Percentiles rank a stretch among this genome's conserved stretches.
Evolutionary conservation across 2,888 invertebrate species (phyloP).

Genomic region (Synanthedon myopaeformis): DNA sequence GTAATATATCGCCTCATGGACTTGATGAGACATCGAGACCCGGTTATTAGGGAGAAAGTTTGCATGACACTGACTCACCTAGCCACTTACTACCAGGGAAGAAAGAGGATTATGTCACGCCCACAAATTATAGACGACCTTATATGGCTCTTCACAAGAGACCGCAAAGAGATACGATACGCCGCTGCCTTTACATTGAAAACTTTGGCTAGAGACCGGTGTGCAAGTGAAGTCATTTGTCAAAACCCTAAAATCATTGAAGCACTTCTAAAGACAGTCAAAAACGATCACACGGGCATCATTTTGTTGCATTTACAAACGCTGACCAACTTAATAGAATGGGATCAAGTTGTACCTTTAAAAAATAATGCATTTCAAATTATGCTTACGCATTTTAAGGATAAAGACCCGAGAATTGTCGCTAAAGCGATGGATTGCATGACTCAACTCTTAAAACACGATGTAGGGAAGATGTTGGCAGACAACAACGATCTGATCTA

Average conservation of each 20-base stretch:
- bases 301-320: conserved; percentile 44
- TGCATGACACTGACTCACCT: conserved; percentile 39
- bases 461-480: conserved; percentile 38
- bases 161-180: conserved; percentile 47
- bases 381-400: conserved; percentile 32
- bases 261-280: conserved; percentile 45
- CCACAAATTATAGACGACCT: conserved; percentile 36
- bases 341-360: conserved; percentile 37
- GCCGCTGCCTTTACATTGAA: conserved; percentile 43
- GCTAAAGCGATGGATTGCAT: conserved; percentile 46
- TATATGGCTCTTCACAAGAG: conserved; percentile 37
- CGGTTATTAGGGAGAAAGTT: conserved; percentile 47
- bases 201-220: conserved; percentile 34
- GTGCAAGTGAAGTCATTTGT: conserved; percentile 30
- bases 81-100: conserved; percentile 37
- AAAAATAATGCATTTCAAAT: conserved; percentile 48
- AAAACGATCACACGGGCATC: conserved; percentile 44
- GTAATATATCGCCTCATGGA: conserved; percentile 47
- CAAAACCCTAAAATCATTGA: conserved; percentile 32
- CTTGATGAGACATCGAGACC: conserved; percentile 35
- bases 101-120: conserved; percentile 32
- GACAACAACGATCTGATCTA: conserved; percentile 44
- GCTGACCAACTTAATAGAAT: conserved; percentile 34
- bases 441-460: conserved; percentile 49
- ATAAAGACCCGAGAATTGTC: conserved; percentile 29